Percentiles rank a stretch among this genome's conserved stretches.
These are phyloP conservation scores for Tursiops truncatus DNA, from an alignment of 2,113 vertebrate genomes.

Conservation along the genomic window DNA sequence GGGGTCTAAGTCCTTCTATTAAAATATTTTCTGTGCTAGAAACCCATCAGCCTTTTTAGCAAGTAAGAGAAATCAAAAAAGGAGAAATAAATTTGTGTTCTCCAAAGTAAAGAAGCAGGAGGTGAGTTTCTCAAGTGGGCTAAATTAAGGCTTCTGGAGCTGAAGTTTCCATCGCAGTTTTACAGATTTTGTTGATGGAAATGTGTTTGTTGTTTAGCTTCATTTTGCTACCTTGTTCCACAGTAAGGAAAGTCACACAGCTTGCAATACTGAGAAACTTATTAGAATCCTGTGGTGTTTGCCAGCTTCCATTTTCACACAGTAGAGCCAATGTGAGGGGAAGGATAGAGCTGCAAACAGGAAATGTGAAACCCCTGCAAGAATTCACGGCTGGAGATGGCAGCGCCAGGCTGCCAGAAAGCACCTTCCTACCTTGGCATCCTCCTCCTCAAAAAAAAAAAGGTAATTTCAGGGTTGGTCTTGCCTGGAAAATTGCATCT, in stretches of 20 bases:
- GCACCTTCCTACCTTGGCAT: not conserved
- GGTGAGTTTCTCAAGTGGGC: not conserved
- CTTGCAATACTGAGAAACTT: slow-evolving; percentile 64
- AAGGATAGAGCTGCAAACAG: not conserved
- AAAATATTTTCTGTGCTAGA: slow-evolving; percentile 11
- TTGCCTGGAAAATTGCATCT: not conserved
- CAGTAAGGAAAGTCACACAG: slow-evolving; percentile 49
- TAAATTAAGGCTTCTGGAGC: not conserved
- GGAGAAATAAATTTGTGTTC: slow-evolving; percentile 36
- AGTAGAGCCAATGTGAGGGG: not conserved
- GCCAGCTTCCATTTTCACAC: slow-evolving; percentile 58
- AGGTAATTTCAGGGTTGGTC: not conserved
- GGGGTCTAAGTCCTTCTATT: not conserved
- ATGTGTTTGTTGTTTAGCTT: slow-evolving; percentile 59
- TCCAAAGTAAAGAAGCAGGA: slow-evolving; percentile 1
- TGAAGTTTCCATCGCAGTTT: slow-evolving; percentile 41
- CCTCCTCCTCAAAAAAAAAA: not conserved
- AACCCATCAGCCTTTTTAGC: not conserved
- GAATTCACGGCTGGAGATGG: slow-evolving; percentile 34
- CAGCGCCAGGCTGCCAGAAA: not conserved
- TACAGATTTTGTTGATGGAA: slow-evolving; percentile 33
- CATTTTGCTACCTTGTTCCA: not conserved
- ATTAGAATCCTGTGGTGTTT: not conserved
- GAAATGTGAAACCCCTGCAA: slow-evolving; percentile 47
- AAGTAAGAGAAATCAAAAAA: not conserved